Evolutionary conservation across 64 coral and sea anemone genomes (phyloP).

Genomic region (Stichodactyla mertensii): DNA sequence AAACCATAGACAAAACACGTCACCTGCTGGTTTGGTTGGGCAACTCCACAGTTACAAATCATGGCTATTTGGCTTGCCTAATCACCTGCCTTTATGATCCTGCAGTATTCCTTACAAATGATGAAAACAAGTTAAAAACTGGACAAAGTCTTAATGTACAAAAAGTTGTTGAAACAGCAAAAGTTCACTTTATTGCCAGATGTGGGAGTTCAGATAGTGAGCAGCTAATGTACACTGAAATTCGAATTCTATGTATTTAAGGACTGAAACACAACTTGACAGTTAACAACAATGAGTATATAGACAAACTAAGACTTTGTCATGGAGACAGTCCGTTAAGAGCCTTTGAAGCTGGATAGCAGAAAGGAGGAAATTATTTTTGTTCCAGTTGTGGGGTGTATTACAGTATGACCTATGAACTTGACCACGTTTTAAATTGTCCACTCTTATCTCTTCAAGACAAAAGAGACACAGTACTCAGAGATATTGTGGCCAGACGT

Average conservation of each 20-base stretch:
- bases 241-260: neutral
- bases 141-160: neutral
- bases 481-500: neutral
- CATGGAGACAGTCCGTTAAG: conserved; percentile 22
- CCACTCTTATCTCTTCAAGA: neutral
- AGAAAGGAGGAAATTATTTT: conserved; percentile 37
- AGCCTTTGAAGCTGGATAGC: conserved; percentile 14
- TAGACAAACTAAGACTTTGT: conserved; percentile 13
- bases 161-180: neutral
- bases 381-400: conserved; percentile 36
- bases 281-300: neutral
- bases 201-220: neutral
- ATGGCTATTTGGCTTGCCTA: no score
- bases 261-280: neutral
- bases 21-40: no score
- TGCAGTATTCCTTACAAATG: neutral
- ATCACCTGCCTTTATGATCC: no score
- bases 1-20: no score
- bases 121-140: neutral
- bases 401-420: conserved; percentile 2
- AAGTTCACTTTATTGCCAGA: neutral
- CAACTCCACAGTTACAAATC: no score
- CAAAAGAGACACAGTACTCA: neutral
- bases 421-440: conserved; percentile 23
- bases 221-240: neutral